phyloP scores from a whole-genome alignment of 2,113 vertebrate genomes.

The Gambusia holbrooki region DNA sequence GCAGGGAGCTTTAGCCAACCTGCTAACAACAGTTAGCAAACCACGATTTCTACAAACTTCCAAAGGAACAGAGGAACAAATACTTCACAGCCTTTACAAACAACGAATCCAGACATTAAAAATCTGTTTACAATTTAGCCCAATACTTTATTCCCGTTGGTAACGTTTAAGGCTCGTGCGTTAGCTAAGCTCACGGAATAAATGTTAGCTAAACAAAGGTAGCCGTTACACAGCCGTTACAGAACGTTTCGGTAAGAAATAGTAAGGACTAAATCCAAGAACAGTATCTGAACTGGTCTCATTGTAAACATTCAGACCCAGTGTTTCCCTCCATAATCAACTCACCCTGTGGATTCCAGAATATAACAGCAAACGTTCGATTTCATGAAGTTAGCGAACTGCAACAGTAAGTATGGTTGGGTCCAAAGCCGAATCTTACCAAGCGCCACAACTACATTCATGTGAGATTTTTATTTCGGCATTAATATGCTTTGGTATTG shows the following conservation, averaged over 20 bases:
- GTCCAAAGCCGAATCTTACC: not conserved
- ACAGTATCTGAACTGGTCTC: conserved; percentile 1
- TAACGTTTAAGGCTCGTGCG: conserved; percentile 5
- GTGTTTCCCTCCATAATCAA: conserved; percentile 78
- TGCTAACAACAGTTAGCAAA: conserved; percentile 60
- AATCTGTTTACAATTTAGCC: not conserved
- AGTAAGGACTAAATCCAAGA: not conserved
- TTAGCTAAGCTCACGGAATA: conserved; percentile 2
- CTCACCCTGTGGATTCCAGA: conserved; percentile 51
- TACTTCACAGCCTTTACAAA: not conserved
- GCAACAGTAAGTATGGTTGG: no score
- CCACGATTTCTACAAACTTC: conserved; percentile 22
- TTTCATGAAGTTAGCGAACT: not conserved
- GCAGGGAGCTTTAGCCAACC: conserved; percentile 43
- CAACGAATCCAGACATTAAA: not conserved
- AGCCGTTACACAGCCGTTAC: not conserved
- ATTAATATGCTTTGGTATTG: not conserved
- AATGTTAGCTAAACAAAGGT: conserved; percentile 35
- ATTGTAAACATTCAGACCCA: conserved; percentile 23
- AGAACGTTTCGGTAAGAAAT: not conserved
- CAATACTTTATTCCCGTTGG: conserved; percentile 4
- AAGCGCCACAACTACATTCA: not conserved
- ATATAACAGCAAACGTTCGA: conserved; percentile 12
- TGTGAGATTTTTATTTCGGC: not conserved
- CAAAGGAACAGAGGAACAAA: not conserved